Percentiles rank a stretch among this genome's conserved stretches.
Conservation (phyloP, 2,888 invertebrate species). For the Ectemnius lituratus region DNA sequence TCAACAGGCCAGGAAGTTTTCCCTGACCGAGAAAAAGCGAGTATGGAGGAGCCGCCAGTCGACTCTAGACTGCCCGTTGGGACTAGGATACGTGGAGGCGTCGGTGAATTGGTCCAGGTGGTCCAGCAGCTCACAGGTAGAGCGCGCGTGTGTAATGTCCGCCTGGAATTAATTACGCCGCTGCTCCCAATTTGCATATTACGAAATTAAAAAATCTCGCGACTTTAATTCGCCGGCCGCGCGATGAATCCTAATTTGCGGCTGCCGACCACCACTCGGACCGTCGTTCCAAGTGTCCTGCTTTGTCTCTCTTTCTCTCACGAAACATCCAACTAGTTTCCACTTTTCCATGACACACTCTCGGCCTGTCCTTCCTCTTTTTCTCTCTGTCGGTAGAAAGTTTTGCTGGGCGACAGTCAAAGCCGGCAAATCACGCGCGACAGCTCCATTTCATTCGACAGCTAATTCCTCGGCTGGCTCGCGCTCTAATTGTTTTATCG, state of each 20-base stretch:
- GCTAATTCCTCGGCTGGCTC: background rate
- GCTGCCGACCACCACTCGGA: constrained; percentile 40
- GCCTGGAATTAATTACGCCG: constrained; percentile 67
- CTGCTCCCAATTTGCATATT: constrained; percentile 65
- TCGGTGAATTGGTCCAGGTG: constrained; percentile 13
- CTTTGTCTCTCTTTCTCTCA: background rate
- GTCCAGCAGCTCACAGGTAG: constrained; percentile 42
- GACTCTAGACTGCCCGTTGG: too few species aligned
- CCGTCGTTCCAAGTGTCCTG: constrained; percentile 25
- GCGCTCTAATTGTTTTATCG: constrained; percentile 5
- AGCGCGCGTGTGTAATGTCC: constrained; percentile 56
- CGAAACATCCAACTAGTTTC: background rate
- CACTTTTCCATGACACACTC: too few species aligned
- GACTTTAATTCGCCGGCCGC: constrained; percentile 60
- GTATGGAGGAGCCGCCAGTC: background rate
- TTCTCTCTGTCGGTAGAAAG: too few species aligned
- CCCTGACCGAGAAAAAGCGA: background rate
- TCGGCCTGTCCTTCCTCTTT: too few species aligned
- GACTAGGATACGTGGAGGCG: constrained; percentile 27
- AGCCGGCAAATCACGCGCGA: constrained; percentile 2
- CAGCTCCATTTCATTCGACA: background rate
- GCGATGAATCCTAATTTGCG: constrained; percentile 67
- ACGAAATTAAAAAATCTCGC: constrained; percentile 68
- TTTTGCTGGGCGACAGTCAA: background rate
- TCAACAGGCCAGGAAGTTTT: constrained; percentile 55